Evolutionary conservation across 2,797 vertebrate species (phyloP).

Genomic region (Brachyrhaphis roseni): DNA sequence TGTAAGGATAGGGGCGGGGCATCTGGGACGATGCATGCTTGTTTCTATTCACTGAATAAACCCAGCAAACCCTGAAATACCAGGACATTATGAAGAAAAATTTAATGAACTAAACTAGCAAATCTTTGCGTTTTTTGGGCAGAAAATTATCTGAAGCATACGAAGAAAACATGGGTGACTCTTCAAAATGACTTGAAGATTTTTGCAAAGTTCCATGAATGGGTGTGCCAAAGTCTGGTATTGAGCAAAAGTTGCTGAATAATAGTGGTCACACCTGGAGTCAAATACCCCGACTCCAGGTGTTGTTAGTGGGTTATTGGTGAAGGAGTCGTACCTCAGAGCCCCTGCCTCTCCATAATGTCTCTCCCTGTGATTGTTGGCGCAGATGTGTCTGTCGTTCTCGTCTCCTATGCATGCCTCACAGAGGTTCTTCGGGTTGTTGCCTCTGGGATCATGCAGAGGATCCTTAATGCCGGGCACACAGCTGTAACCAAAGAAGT

Average conservation of each 20-base stretch:
- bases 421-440: conserved; percentile 85
- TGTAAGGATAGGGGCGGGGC: neutral
- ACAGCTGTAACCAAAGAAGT: conserved; percentile 87
- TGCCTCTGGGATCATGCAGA: conserved; percentile 82
- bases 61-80: neutral
- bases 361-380: conserved; percentile 79
- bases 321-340: conserved; percentile 74
- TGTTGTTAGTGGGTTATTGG: conserved; percentile 7
- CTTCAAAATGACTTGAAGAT: neutral
- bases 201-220: neutral
- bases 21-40: neutral
- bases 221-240: neutral
- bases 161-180: neutral
- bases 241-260: neutral
- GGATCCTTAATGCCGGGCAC: conserved; percentile 83
- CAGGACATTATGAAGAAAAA: neutral
- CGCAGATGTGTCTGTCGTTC: conserved; percentile 84
- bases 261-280: neutral
- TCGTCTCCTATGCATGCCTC: conserved; percentile 87
- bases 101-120: neutral
- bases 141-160: neutral
- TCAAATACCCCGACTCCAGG: neutral
- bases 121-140: neutral
- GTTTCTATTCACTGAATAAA: neutral
- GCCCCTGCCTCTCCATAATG: conserved; percentile 84